Conservation (phyloP, 53 echinoderm and acorn worm genomes). For the Paelopatides confundens region DNA sequence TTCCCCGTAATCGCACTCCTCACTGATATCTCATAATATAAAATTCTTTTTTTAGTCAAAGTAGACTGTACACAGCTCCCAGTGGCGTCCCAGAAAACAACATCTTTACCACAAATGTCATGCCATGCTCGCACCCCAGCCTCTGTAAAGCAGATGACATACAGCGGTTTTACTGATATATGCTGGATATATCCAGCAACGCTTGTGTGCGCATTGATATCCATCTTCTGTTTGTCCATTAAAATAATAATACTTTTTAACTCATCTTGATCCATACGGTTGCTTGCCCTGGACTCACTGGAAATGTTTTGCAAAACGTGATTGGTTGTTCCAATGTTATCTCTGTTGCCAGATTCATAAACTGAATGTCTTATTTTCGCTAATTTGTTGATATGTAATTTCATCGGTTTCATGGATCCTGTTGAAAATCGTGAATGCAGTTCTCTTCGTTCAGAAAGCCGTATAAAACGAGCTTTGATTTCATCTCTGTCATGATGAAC, state of each 20-base stretch:
- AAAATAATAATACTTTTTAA: neutral
- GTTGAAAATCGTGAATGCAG: neutral
- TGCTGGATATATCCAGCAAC: slow-evolving; percentile 17
- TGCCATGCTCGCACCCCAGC: slow-evolving; percentile 18
- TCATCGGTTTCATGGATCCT: slow-evolving; percentile 21
- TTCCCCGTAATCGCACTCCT: neutral
- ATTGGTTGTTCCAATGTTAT: neutral
- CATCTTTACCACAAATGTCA: neutral
- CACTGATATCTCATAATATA: slow-evolving; percentile 16
- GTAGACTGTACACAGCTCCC: neutral
- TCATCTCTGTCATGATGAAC: neutral
- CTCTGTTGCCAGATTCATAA: neutral
- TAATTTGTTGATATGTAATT: neutral
- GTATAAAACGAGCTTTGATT: neutral
- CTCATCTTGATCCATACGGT: neutral
- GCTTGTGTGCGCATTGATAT: neutral
- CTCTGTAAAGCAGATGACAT: slow-evolving; percentile 16
- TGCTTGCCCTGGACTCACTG: neutral
- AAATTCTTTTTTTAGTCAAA: neutral
- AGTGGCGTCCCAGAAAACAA: slow-evolving; percentile 26
- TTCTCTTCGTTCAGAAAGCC: neutral
- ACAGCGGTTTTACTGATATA: neutral
- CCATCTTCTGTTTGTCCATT: neutral
- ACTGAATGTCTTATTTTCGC: neutral
- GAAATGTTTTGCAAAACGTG: slow-evolving; percentile 21